Evolutionary conservation across 2,888 invertebrate genomes (phyloP).

Genomic region (Polydrusus pterygomalis): DNA sequence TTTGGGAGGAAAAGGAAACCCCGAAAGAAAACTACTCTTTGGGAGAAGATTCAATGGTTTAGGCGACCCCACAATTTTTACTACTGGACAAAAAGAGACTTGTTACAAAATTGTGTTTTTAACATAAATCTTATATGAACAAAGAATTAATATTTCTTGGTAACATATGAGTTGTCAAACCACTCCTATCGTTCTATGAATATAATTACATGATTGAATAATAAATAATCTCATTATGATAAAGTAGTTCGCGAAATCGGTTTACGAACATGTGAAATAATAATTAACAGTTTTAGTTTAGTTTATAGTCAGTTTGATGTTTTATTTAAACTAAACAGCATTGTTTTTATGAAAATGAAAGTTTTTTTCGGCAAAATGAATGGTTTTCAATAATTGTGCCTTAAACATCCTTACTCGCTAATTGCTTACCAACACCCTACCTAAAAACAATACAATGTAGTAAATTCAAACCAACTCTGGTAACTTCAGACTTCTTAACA

Average conservation of each 20-base stretch:
- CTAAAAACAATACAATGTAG: neutral
- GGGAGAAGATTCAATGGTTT: too few relatives aligned
- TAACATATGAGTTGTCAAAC: neutral
- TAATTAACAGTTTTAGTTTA: neutral
- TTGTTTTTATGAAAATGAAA: too few relatives aligned
- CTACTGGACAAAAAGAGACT: too few relatives aligned
- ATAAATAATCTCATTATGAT: neutral
- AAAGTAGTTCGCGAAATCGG: neutral
- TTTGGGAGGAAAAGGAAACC: too few relatives aligned
- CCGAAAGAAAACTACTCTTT: too few relatives aligned
- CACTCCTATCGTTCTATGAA: slow-evolving; percentile 14
- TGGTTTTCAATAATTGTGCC: too few relatives aligned
- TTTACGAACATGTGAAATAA: slow-evolving; percentile 5
- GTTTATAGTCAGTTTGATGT: neutral
- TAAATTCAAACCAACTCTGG: slow-evolving; percentile 3
- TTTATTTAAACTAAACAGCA: neutral
- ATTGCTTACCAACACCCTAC: neutral
- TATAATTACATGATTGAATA: slow-evolving; percentile 6
- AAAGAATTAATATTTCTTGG: neutral
- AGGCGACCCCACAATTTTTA: too few relatives aligned
- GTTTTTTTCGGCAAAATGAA: too few relatives aligned
- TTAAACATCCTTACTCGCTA: too few relatives aligned
- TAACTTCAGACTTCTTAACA: slow-evolving; percentile 3
- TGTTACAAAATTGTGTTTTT: too few relatives aligned
- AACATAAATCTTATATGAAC: neutral